A percentile compares a stretch with the other conserved stretches of the same genome.
These are phyloP conservation scores for Leiothrix lutea DNA, from an alignment of 2,113 vertebrate genomes.

Conservation along the genomic window DNA sequence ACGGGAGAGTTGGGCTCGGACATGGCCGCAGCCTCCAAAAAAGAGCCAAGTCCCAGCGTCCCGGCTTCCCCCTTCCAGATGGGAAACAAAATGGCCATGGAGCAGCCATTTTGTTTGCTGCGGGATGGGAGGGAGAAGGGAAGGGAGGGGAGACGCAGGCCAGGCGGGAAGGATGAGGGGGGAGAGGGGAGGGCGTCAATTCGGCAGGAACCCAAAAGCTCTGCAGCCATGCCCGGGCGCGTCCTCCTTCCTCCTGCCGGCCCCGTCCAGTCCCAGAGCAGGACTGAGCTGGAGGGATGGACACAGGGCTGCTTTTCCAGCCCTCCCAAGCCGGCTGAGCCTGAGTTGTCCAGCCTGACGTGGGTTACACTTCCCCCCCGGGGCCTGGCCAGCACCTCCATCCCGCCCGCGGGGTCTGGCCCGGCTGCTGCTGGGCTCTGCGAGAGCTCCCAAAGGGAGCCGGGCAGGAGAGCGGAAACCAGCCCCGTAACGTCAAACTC, in stretches of 20 bases:
- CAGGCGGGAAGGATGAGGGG: not conserved
- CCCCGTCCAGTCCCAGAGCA: not conserved
- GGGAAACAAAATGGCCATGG: constrained; percentile 64
- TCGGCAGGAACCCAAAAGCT: constrained; percentile 53
- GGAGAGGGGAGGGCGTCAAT: not conserved
- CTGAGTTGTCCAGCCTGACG: fast-evolving
- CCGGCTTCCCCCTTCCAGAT: constrained; percentile 48
- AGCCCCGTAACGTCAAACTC: constrained; percentile 5
- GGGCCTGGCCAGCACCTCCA: not conserved
- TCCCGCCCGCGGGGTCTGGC: not conserved
- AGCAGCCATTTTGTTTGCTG: constrained; percentile 69
- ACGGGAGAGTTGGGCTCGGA: constrained; percentile 41
- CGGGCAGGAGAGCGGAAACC: constrained; percentile 46
- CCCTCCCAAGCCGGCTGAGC: not conserved
- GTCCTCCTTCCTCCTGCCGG: constrained; percentile 26
- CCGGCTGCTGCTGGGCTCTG: not conserved
- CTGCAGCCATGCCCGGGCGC: not conserved
- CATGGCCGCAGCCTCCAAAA: constrained; percentile 47
- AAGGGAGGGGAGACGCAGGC: constrained; percentile 40
- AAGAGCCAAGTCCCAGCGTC: constrained; percentile 56
- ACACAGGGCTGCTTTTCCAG: not conserved
- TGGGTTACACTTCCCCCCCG: not conserved
- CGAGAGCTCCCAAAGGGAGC: not conserved
- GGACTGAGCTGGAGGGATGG: not conserved
- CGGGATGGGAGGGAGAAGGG: constrained; percentile 53